phyloP scores from a whole-genome alignment of 2,113 vertebrate species.

The Pseudopodoces humilis region DNA sequence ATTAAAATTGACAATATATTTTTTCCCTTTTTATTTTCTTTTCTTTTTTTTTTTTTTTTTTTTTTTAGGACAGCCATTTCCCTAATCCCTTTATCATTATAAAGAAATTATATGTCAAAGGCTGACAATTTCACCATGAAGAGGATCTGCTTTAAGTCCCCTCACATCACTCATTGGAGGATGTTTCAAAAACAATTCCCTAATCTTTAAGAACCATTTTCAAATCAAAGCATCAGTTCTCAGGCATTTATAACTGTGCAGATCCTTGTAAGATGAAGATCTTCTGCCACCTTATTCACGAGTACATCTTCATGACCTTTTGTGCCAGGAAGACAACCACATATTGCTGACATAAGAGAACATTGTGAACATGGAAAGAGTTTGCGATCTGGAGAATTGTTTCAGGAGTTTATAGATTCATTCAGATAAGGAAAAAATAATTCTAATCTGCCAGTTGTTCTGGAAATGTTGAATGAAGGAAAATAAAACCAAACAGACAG shows the following conservation, averaged over 20 bases:
- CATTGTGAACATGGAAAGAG: neutral
- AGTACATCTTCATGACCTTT: neutral
- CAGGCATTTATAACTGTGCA: neutral
- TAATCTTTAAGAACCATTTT: neutral
- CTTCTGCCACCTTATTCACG: neutral
- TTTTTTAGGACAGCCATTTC: neutral
- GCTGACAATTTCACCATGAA: neutral
- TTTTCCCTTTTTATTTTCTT: too few species aligned
- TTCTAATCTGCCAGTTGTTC: neutral
- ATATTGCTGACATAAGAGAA: neutral
- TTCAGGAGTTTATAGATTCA: neutral
- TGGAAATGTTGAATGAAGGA: neutral
- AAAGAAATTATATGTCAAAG: neutral
- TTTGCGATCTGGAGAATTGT: neutral
- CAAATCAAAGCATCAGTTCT: neutral
- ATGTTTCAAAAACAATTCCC: neutral
- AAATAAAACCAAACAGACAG: accelerated
- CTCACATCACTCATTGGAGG: neutral
- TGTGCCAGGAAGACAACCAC: neutral
- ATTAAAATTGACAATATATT: neutral
- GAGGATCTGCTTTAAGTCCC: neutral
- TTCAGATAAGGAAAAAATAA: neutral
- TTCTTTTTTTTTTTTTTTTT: neutral
- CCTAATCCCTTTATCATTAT: neutral
- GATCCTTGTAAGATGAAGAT: neutral